Evolutionary conservation across 2,797 vertebrate species (phyloP), one percentile per base, ranked within the genome.

Genomic region (Vultur gryphus): DNA sequence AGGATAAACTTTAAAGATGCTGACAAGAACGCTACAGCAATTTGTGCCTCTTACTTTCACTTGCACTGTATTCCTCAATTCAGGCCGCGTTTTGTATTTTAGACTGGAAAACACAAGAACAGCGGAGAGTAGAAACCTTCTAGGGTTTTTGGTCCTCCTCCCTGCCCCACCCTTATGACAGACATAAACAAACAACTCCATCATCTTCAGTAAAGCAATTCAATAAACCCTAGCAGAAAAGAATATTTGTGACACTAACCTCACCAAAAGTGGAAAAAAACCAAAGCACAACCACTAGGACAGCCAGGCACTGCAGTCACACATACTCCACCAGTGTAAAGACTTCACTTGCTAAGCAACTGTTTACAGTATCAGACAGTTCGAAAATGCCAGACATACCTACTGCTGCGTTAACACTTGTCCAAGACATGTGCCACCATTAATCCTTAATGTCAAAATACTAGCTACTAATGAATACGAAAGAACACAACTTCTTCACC

Each of bases 161-260:
- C 18, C 17, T 1, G 0, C 11, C 14, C 18, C 31, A 44, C 9
- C 21, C 44, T 55, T 29, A 9, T 1, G 16, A 61, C 6, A 61
- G 69, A 20, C 10, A 12, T 3, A 48, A 82, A 39, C 2, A 17
- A 72, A 41, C 44, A 21, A 13, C 57, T 72, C 39, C 13, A 8
- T 24, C 16, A 75, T 26, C 46, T 44, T 21, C 18, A 13, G 21
- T 6, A 83, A 75, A 55, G 4, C 24, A 33, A 57, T 17, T 17
- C 48, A 57, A 59, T 11, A 49, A 71, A 62, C 7, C 17, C 9
- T 1, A 28, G 10, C 26, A 54, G 70, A 15, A 43, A 43, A 31
- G 33, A 44, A 17, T 4, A 20, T 64, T 29, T 23, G 48, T 52
- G 86, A 29, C 25, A 25, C 14, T 18, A 73, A 35, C 21, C 37